phyloP scores from a whole-genome alignment of 2,113 vertebrate species.

The Catharus fuscescens region DNA sequence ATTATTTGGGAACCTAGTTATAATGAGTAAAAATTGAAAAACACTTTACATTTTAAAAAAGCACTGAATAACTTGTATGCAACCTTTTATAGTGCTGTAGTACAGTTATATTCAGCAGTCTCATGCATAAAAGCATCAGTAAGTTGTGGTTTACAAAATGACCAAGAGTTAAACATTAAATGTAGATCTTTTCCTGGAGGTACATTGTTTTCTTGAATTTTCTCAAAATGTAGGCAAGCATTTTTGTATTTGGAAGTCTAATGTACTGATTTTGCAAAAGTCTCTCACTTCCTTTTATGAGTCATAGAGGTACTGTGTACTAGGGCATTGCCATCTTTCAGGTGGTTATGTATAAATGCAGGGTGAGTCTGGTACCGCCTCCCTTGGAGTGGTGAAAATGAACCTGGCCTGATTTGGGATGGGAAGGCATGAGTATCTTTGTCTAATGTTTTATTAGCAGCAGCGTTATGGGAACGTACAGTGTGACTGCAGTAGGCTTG shows the following conservation, averaged over 20 bases:
- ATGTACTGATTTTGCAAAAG: not conserved
- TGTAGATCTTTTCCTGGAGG: not conserved
- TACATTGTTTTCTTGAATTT: not conserved
- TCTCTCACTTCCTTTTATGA: not conserved
- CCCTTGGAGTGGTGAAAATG: not conserved
- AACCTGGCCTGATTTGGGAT: not conserved
- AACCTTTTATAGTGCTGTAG: not conserved
- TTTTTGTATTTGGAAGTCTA: not conserved
- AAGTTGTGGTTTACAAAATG: not conserved
- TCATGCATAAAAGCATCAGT: not conserved
- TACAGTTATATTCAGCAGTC: not conserved
- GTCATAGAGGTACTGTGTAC: not conserved
- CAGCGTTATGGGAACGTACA: rapidly evolving
- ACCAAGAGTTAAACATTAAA: not conserved
- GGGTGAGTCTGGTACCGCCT: not conserved
- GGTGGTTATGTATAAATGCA: not conserved
- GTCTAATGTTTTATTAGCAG: not conserved
- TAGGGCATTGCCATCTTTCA: not conserved
- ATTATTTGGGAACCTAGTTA: not conserved
- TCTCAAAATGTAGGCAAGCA: not conserved
- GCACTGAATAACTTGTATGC: not conserved
- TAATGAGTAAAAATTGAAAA: not conserved
- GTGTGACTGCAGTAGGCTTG: not conserved
- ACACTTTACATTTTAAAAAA: not conserved
- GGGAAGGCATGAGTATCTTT: not conserved